A percentile compares a stretch with the other conserved stretches of the same genome.
Conservation (phyloP, 1,140 invertebrate genomes). For the Whitmania pigra region DNA sequence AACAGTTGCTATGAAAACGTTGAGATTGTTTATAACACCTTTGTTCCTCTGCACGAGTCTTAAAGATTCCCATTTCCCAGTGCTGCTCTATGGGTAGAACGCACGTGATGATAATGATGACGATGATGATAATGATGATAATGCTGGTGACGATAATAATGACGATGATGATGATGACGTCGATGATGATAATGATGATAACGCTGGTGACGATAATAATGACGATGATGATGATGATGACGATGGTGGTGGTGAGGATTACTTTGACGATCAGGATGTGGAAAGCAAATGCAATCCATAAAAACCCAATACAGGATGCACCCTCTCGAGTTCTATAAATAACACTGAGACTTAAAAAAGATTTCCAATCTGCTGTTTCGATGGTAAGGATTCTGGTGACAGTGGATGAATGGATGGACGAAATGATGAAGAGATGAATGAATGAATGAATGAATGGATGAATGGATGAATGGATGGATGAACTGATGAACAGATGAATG, state of each 20-base stretch:
- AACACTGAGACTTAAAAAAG: too few relatives aligned
- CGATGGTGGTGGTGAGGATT: neutral
- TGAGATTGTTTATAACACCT: too few relatives aligned
- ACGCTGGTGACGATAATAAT: neutral
- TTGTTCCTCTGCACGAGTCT: too few relatives aligned
- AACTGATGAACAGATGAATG: neutral
- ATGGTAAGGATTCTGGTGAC: too few relatives aligned
- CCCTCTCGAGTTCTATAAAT: too few relatives aligned
- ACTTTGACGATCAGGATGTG: neutral
- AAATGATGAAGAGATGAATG: constrained; percentile 5
- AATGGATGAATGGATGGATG: constrained; percentile 3
- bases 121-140: neutral
- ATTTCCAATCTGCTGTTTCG: too few relatives aligned
- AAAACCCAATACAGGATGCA: too few relatives aligned
- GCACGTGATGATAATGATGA: neutral
- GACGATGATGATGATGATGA: constrained; percentile 6
- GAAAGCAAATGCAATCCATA: too few relatives aligned
- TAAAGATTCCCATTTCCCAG: too few relatives aligned
- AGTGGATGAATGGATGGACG: constrained; percentile 1
- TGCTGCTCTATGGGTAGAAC: too few relatives aligned
- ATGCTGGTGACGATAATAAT: neutral
- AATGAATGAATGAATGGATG: neutral
- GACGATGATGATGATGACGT: neutral
- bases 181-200: neutral
- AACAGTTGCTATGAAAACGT: too few relatives aligned